phyloP scores from a whole-genome alignment of 2,888 invertebrate genomes.

The Drosophila imparisetae region DNA sequence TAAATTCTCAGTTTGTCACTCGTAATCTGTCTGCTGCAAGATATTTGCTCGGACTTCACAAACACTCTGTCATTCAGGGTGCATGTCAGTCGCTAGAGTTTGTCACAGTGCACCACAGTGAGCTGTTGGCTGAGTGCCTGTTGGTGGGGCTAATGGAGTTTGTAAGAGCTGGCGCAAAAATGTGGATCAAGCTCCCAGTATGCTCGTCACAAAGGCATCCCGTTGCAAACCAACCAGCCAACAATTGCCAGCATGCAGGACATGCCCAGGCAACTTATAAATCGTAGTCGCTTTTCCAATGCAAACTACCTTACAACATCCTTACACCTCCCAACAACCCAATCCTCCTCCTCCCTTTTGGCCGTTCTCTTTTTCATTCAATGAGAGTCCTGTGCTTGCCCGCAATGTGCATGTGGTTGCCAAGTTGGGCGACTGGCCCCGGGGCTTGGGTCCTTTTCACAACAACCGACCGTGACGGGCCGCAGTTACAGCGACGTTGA shows the following conservation, averaged over 20 bases:
- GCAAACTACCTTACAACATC: conserved; percentile 27
- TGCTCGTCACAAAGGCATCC: conserved; percentile 56
- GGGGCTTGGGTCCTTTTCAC: conserved; percentile 58
- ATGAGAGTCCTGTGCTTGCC: conserved; percentile 31
- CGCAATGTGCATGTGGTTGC: conserved; percentile 64
- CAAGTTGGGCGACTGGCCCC: conserved; percentile 46
- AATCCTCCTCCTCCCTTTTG: not conserved
- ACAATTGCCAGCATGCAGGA: conserved; percentile 50
- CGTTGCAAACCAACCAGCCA: conserved; percentile 9
- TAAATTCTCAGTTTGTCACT: not conserved
- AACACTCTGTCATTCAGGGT: conserved; percentile 29
- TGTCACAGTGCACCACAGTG: conserved; percentile 36
- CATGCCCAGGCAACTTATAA: conserved; percentile 66
- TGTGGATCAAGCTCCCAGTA: conserved; percentile 62
- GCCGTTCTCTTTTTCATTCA: conserved; percentile 1
- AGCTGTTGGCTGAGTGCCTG: conserved; percentile 34
- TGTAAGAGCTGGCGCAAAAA: conserved; percentile 51
- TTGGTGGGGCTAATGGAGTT: conserved; percentile 68
- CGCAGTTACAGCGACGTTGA: conserved; percentile 16
- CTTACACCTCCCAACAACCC: conserved; percentile 5
- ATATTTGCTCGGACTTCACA: conserved; percentile 9
- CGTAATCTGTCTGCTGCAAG: conserved; percentile 17
- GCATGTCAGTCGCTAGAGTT: conserved; percentile 34
- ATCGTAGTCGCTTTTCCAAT: conserved; percentile 55
- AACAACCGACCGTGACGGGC: conserved; percentile 34